These are phyloP conservation scores for Phrynocephalus vlangalii DNA, from an alignment of 2,797 vertebrate species.

Conservation along the genomic window DNA sequence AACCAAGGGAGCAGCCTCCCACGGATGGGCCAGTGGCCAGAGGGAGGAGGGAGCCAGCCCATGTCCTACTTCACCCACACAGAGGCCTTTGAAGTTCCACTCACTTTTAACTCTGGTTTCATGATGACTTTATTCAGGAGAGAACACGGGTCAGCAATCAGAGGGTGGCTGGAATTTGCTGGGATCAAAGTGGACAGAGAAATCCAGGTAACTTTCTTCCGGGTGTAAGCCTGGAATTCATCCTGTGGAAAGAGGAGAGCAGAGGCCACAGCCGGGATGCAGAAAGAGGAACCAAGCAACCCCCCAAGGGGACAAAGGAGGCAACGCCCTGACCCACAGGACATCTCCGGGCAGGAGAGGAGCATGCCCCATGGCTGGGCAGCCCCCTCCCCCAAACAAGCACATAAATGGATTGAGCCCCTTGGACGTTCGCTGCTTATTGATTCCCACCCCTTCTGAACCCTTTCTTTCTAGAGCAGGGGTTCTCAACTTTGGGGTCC, in stretches of 20 bases:
- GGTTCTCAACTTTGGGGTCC: too few species aligned
- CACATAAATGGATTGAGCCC: too few species aligned
- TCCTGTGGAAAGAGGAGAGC: slow-evolving; percentile 72
- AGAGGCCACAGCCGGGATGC: slow-evolving; percentile 31
- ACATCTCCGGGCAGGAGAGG: too few species aligned
- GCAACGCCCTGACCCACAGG: too few species aligned
- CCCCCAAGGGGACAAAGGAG: too few species aligned
- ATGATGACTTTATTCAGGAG: slow-evolving; percentile 76
- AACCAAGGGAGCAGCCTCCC: too few species aligned
- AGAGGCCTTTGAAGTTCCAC: slow-evolving; percentile 19
- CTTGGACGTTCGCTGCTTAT: too few species aligned
- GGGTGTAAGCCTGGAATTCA: slow-evolving; percentile 77
- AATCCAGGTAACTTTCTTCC: slow-evolving; percentile 76
- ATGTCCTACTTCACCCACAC: background rate
- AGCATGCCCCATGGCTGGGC: too few species aligned
- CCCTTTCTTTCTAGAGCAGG: too few species aligned
- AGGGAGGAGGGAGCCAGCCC: background rate
- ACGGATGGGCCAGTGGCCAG: background rate
- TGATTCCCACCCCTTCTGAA: too few species aligned
- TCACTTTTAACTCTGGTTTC: slow-evolving; percentile 78
- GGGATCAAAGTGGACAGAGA: slow-evolving; percentile 63
- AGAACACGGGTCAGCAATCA: slow-evolving; percentile 66
- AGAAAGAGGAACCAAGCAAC: background rate
- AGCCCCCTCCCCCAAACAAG: too few species aligned
- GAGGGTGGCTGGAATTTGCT: slow-evolving; percentile 48